These are phyloP conservation scores for Lasioglossum pauxillum DNA, from an alignment of 2,888 invertebrate species.

Conservation along the genomic window DNA sequence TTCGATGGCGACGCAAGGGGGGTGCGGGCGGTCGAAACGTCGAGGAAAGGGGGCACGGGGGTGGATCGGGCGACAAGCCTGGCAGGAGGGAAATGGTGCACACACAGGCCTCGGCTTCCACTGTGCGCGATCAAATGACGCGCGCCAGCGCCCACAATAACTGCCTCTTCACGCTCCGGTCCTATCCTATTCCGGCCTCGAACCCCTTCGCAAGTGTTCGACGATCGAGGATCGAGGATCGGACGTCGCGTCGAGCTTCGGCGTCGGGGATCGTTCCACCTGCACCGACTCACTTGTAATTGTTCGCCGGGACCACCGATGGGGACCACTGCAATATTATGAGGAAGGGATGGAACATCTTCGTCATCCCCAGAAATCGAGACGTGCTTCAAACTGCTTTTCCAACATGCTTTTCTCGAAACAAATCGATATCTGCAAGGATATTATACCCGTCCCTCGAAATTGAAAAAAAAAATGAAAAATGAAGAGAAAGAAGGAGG, in stretches of 20 bases:
- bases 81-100: constrained; percentile 76
- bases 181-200: constrained; percentile 71
- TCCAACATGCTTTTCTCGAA: background rate
- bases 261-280: background rate
- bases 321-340: background rate
- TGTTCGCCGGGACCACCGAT: background rate
- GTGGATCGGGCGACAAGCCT: constrained; percentile 39
- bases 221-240: constrained; percentile 50
- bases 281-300: background rate
- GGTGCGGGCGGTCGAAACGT: constrained; percentile 19
- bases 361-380: background rate
- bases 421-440: background rate
- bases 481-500: background rate
- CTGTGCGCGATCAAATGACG: constrained; percentile 82
- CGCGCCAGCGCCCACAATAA: constrained; percentile 84
- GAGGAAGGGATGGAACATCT: background rate
- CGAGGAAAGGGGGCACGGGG: background rate
- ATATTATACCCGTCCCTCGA: background rate
- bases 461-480: background rate
- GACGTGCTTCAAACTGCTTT: background rate
- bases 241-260: constrained; percentile 9
- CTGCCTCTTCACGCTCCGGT: constrained; percentile 76
- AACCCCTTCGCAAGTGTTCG: constrained; percentile 26
- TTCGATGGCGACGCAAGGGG: constrained; percentile 52
- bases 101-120: constrained; percentile 77